These are phyloP conservation scores for Amblyopsis rosae DNA, from an alignment of 2,113 vertebrate genomes.

Conservation along the genomic window DNA sequence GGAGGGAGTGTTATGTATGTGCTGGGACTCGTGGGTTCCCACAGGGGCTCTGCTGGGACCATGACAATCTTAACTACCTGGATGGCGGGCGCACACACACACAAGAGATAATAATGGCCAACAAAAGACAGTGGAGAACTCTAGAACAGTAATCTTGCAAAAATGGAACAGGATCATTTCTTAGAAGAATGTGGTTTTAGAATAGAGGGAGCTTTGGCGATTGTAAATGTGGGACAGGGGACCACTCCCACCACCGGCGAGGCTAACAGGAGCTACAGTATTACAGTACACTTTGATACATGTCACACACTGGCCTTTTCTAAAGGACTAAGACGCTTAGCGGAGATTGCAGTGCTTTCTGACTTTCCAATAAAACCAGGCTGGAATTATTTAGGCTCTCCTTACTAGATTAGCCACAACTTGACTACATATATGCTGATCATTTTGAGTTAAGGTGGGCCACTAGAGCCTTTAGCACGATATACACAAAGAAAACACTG, in stretches of 20 bases:
- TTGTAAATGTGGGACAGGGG: too few species aligned
- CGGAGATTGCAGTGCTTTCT: slow-evolving; percentile 26
- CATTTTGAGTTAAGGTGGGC: not conserved
- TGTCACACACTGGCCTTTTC: not conserved
- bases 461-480: not conserved
- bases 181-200: not conserved
- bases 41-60: slow-evolving; percentile 46
- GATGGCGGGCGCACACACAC: slow-evolving; percentile 1
- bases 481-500: not conserved
- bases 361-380: slow-evolving; percentile 19
- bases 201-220: not conserved
- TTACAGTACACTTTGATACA: not conserved
- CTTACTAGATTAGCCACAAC: slow-evolving; percentile 26
- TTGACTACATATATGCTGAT: slow-evolving; percentile 33
- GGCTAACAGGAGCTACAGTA: too few species aligned
- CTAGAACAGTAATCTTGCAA: too few species aligned
- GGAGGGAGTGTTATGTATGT: slow-evolving; percentile 35
- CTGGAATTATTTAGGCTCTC: slow-evolving; percentile 23
- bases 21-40: not conserved
- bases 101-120: not conserved
- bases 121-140: too few species aligned
- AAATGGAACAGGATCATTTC: too few species aligned
- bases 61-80: slow-evolving; percentile 52
- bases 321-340: slow-evolving; percentile 37
- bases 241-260: too few species aligned